Evolutionary conservation across 2,113 vertebrate species (phyloP).

Genomic region (Etheostoma spectabile): DNA sequence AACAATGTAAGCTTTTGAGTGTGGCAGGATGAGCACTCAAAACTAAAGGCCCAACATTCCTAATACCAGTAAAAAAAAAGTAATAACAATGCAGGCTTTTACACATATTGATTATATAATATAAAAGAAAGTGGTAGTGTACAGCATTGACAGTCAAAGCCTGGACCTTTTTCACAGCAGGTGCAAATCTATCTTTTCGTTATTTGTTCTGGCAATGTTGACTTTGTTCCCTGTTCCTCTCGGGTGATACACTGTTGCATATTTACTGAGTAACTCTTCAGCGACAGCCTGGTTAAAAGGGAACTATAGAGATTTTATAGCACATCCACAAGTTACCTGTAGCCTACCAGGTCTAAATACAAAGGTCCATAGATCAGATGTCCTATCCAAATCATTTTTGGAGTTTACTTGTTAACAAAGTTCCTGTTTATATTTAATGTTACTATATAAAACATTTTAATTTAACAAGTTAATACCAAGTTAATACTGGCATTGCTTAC

Average conservation of each 20-base stretch:
- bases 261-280: neutral
- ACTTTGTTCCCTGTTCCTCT: constrained; percentile 2
- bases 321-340: neutral
- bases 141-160: constrained; percentile 7
- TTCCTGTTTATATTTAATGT: no score
- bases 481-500: no score
- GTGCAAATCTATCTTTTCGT: neutral
- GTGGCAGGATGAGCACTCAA: constrained; percentile 25
- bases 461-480: no score
- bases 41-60: constrained; percentile 44
- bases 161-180: neutral
- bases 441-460: no score
- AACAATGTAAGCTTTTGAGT: constrained; percentile 60
- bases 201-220: constrained; percentile 12
- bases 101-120: constrained; percentile 47
- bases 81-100: constrained; percentile 22
- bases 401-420: no score
- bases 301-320: neutral
- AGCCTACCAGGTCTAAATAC: no score
- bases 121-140: constrained; percentile 16
- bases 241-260: neutral
- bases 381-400: no score
- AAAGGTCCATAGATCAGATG: no score
- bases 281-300: neutral
- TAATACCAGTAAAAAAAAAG: constrained; percentile 34